phyloP scores from a whole-genome alignment of 2,888 invertebrate species.

The Eudemis profundana region DNA sequence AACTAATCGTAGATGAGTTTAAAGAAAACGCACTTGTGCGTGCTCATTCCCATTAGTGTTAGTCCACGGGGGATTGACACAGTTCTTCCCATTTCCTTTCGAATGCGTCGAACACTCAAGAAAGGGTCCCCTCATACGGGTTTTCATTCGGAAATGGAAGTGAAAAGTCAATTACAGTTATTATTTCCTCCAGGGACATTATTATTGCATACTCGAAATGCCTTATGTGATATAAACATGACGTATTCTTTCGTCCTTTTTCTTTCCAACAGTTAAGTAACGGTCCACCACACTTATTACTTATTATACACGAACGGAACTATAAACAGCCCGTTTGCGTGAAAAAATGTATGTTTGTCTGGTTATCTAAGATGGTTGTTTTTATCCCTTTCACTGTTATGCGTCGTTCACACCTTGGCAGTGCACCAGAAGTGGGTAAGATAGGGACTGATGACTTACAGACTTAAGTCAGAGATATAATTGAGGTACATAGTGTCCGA shows the following conservation, averaged over 20 bases:
- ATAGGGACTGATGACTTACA: no score
- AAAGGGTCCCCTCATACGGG: conserved; percentile 35
- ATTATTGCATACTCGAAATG: background rate
- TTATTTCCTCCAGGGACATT: conserved; percentile 18
- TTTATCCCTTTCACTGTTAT: background rate
- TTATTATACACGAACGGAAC: conserved; percentile 13
- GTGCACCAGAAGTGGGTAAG: no score
- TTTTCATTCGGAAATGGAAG: conserved; percentile 25
- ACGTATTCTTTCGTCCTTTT: conserved; percentile 1
- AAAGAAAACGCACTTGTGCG: background rate
- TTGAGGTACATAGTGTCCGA: no score
- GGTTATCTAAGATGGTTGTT: background rate
- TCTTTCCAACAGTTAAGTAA: background rate
- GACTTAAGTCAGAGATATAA: no score
- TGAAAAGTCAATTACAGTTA: conserved; percentile 27
- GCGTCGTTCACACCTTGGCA: no score
- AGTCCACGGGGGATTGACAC: conserved; percentile 6
- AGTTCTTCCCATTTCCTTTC: conserved; percentile 20
- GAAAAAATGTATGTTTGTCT: background rate
- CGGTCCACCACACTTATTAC: conserved; percentile 12
- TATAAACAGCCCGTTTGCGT: conserved; percentile 25
- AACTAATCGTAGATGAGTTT: no score
- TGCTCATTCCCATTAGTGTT: background rate
- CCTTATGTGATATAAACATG: background rate
- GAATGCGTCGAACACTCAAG: conserved; percentile 21